Base-by-base conservation (phyloP, 2,113 vertebrate species). In the Aythya baeri region DNA sequence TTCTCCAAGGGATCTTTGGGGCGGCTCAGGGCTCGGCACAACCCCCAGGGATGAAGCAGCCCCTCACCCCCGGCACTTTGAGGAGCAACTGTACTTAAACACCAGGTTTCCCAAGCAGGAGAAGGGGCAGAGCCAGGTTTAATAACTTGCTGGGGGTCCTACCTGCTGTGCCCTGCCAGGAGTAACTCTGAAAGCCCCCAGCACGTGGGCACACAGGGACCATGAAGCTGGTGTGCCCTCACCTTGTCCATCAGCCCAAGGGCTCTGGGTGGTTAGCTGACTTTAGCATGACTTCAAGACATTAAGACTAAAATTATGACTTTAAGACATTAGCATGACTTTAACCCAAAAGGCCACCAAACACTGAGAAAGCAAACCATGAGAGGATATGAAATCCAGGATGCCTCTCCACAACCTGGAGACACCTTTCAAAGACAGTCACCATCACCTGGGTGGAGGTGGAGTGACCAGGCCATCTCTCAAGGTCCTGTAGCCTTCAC, bases 11-110 rank as follows among this genome's bases (percentile, higher is more conserved):
- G 55, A 58, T 29, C 18, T 84, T 46, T 79, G 73, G 43, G 66
- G 59, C 27, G 74, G 16, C 46, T n/a, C 13, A 55, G 43, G 0
- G 0, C 31, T 46, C 17, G 8, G 59, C 46, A 75, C 49, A 83
- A 73, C 36, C 41, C 1, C 2, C 27, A 38, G 75, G 43, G 84
- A 80, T 4, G 55, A 85, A 58, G 31, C 1, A 2, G 88, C n/a
- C 16, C 3, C 27, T n/a, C 59, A n/a, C 16, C 79, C 71, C 50
- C 22, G 20, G 17, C 46, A 17, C n/a, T 4, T 36, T 0, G 4
- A 61, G 46, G 46, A 59, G 32, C 34, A 84, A 54, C 9, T 0
- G 0, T n/a, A 27, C 50, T 72, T 72, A 54, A 87, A 61, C 6
- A 68, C 31, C 32, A 26, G 5, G 41, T 7, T 63, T 5, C 9